Evolutionary conservation across 1,140 invertebrate genomes (phyloP).

Genomic region (Cyclina sinensis): DNA sequence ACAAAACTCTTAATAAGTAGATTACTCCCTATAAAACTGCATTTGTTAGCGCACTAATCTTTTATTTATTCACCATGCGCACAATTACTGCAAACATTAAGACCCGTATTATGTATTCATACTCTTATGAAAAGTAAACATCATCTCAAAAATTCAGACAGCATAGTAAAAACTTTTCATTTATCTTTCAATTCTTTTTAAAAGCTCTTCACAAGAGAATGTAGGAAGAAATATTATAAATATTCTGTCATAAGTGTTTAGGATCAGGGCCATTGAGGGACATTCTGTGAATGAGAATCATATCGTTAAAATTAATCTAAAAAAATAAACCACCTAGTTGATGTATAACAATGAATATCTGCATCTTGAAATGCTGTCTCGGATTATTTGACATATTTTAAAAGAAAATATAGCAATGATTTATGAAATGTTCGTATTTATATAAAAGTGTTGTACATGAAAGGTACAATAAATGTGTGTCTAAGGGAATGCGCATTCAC

Average conservation of each 20-base stretch:
- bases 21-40: too few species aligned
- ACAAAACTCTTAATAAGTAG: too few species aligned
- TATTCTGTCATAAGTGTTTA: background rate
- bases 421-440: too few species aligned
- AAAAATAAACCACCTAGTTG: background rate
- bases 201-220: background rate
- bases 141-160: background rate
- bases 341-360: background rate
- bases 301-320: constrained; percentile 7
- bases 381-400: background rate
- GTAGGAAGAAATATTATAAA: background rate
- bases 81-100: background rate
- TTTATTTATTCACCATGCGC: too few species aligned
- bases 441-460: too few species aligned
- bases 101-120: background rate
- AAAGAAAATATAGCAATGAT: too few species aligned
- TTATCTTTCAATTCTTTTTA: background rate
- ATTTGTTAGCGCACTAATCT: too few species aligned
- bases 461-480: too few species aligned
- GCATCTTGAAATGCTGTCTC: background rate
- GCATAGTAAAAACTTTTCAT: background rate
- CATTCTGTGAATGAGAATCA: background rate
- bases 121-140: background rate
- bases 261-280: background rate
- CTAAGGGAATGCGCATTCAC: too few species aligned